Conservation (phyloP, 1,140 invertebrate genomes). For the Hyphantria cunea region DNA sequence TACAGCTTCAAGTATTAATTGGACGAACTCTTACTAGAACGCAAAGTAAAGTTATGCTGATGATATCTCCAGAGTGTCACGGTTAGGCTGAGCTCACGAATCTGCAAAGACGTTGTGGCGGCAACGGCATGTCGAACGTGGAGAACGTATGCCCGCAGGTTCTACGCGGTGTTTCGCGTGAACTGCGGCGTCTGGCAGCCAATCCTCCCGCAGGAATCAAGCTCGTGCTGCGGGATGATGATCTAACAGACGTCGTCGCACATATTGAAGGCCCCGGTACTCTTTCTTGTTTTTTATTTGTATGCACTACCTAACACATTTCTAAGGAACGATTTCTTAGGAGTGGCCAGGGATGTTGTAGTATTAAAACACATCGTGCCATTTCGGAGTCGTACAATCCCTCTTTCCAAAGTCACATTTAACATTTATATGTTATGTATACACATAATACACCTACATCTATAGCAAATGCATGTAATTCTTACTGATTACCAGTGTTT, state of each 20-base stretch:
- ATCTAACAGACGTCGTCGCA: conserved; percentile 64
- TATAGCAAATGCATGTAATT: no score
- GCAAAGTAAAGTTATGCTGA: background rate
- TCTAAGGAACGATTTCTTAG: no score
- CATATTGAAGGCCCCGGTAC: conserved; percentile 69
- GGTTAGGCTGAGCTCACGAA: background rate
- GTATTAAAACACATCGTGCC: no score
- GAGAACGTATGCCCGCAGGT: conserved; percentile 73
- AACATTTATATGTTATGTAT: no score
- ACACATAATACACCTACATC: no score
- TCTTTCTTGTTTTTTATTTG: no score
- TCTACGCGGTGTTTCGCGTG: conserved; percentile 58
- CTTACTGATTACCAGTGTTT: no score
- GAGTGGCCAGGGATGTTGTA: no score
- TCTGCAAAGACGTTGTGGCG: background rate
- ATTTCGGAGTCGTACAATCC: no score
- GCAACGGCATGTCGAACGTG: conserved; percentile 61
- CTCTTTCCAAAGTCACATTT: no score
- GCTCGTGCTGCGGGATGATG: conserved; percentile 62
- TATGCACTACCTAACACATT: background rate
- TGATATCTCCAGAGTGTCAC: background rate
- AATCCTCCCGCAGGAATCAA: conserved; percentile 64
- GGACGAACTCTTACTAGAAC: no score
- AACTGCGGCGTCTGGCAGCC: conserved; percentile 60
- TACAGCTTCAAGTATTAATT: no score